Conservation (phyloP, 2,888 invertebrate species). For the Epsilonema sp. region DNA sequence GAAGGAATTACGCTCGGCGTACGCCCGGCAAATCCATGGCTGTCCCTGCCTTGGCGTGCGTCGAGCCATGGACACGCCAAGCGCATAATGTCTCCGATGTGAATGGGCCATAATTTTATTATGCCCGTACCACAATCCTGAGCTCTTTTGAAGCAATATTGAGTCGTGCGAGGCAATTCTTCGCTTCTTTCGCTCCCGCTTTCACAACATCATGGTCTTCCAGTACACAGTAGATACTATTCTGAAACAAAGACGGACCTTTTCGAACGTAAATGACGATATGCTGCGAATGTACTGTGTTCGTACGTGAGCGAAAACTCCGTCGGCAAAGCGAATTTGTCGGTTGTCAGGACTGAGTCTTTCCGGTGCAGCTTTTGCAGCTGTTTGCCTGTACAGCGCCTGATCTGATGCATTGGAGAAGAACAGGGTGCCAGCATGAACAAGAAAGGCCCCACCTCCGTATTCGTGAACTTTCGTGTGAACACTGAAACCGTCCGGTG, state of each 20-base stretch:
- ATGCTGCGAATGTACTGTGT: no score
- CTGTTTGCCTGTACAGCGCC: not conserved
- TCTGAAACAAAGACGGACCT: not conserved
- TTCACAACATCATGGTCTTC: not conserved
- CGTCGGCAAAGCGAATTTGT: not conserved
- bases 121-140: no score
- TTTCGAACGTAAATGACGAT: no score
- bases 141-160: no score
- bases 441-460: not conserved
- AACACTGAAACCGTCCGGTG: not conserved
- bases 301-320: not conserved
- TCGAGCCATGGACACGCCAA: no score
- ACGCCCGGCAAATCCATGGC: no score
- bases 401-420: not conserved
- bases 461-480: not conserved
- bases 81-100: no score
- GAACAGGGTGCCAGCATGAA: not conserved
- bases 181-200: not conserved
- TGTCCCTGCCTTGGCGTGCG: no score
- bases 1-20: no score
- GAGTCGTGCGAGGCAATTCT: not conserved
- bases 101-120: no score
- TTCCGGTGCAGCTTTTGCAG: not conserved
- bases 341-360: not conserved
- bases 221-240: not conserved